Evolutionary conservation across 2,797 vertebrate genomes (phyloP), one percentile per base, ranked within the genome.

Genomic region (Sebastes steindachneri): DNA sequence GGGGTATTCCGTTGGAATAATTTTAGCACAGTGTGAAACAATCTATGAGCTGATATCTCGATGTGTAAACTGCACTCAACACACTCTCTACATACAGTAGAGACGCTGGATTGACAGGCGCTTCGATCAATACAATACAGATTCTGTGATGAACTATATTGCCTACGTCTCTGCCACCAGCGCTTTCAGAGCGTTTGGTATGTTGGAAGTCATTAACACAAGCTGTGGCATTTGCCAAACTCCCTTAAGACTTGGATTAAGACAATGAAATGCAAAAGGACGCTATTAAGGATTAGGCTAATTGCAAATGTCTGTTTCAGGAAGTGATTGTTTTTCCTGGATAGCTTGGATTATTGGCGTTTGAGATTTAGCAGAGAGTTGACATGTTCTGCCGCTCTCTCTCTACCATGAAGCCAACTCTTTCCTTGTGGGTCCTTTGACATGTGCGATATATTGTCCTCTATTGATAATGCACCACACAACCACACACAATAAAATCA

Each of bases 241-340:
- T 91, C 93, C 84, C 84, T 71, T 73, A 88, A 88, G 91, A 90
- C 66, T 69, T 72, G 63, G 80, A 90, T 90, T 93, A 93, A 93
- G 66, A 79, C 77, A 86, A 74, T 85, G 81, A 75, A 86, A 92
- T 92, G 86, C 82, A 90, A 91, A 94, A 85, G 69, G 62, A 58
- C 59, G 84, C 79, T 92, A 93, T 95, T 89, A 89, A 90, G 86
- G 92, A 93, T 95, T 95, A 94, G 94, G 88, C 77, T 95, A 94
- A 95, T 92, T 91, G 87, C 77, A 93, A 91, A 93, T 94, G 92
- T 86, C 79, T 86, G 80, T 91, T 94, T 92, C 78, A 90, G 85
- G 70, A 89, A 84, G 89, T 82, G 89, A 90, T 94, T 94, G 88
- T 94, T 95, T 91, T 91, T 90, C 70, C 76, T 59, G 82, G 83